Percentiles rank a stretch among this genome's conserved stretches.
Conservation (phyloP, 2,797 vertebrate genomes). For the Salmo trutta region DNA sequence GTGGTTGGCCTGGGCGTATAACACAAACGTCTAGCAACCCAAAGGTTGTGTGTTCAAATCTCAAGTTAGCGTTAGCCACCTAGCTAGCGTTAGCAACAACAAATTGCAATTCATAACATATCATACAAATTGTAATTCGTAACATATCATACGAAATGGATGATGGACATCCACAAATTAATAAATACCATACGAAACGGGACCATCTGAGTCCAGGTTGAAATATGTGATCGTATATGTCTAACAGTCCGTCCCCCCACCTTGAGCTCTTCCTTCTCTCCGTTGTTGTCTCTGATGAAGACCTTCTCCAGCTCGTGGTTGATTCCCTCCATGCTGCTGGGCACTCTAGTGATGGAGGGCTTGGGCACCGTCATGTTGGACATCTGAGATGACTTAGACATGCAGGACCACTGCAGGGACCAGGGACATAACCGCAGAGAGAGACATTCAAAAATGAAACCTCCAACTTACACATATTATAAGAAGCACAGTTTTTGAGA, state of each 20-base stretch:
- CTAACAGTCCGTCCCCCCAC: slow-evolving; percentile 57
- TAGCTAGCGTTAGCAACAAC: too few relatives aligned
- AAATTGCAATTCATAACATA: too few relatives aligned
- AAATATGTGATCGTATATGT: neutral
- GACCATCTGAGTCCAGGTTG: neutral
- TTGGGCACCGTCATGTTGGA: slow-evolving; percentile 90
- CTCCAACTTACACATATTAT: too few relatives aligned
- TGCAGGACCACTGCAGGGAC: slow-evolving; percentile 65
- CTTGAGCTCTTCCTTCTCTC: slow-evolving; percentile 93
- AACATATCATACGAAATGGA: too few relatives aligned
- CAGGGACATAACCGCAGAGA: neutral
- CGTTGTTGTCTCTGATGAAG: slow-evolving; percentile 91
- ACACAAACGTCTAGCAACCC: too few relatives aligned
- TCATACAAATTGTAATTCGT: too few relatives aligned
- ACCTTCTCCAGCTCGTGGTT: slow-evolving; percentile 98
- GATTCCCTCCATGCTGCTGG: slow-evolving; percentile 98
- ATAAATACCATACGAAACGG: too few relatives aligned
- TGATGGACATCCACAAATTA: too few relatives aligned
- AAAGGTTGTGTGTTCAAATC: too few relatives aligned
- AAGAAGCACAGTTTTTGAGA: too few relatives aligned
- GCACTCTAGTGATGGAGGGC: slow-evolving; percentile 89
- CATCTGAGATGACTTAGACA: slow-evolving; percentile 91
- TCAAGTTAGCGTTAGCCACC: too few relatives aligned
- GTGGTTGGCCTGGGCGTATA: too few relatives aligned
- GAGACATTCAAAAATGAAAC: neutral